Evolutionary conservation across 2,113 vertebrate genomes (phyloP).

Genomic region (Lipophrys pholis): DNA sequence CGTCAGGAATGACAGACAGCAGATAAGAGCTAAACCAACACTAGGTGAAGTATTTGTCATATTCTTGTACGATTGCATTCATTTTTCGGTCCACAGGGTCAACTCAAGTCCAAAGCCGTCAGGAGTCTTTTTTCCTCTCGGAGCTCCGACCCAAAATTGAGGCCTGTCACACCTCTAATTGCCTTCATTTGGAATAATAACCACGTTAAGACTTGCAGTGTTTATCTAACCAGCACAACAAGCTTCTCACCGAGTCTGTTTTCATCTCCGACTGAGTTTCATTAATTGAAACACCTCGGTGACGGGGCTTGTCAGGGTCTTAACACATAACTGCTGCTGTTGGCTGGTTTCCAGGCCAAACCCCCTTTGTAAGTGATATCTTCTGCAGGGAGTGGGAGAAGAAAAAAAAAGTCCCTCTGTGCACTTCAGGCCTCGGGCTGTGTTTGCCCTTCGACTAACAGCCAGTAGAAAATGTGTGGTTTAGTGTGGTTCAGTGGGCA

Average conservation of each 20-base stretch:
- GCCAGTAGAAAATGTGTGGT: not conserved
- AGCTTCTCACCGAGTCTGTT: slow-evolving; percentile 1
- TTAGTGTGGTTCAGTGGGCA: not conserved
- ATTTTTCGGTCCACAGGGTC: slow-evolving; percentile 25
- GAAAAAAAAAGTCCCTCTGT: slow-evolving; percentile 21
- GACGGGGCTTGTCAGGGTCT: slow-evolving; percentile 60
- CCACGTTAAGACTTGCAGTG: not conserved
- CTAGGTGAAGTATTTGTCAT: slow-evolving; percentile 31
- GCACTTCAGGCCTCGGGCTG: not conserved
- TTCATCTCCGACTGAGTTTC: slow-evolving; percentile 42
- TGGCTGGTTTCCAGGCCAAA: slow-evolving; percentile 63
- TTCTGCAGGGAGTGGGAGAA: slow-evolving; percentile 20
- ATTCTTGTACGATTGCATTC: slow-evolving; percentile 26
- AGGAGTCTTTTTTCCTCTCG: too few relatives aligned
- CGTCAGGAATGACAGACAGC: slow-evolving; percentile 50
- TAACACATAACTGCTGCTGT: slow-evolving; percentile 48
- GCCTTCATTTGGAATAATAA: slow-evolving; percentile 6
- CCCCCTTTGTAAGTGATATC: slow-evolving; percentile 58
- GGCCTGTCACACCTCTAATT: slow-evolving; percentile 22
- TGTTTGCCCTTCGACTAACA: slow-evolving; percentile 15
- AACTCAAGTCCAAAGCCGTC: slow-evolving; percentile 25
- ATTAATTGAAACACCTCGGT: slow-evolving; percentile 50
- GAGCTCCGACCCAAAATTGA: not conserved
- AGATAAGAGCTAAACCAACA: slow-evolving; percentile 57
- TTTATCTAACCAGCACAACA: slow-evolving; percentile 24